Evolutionary conservation across 2,113 vertebrate species (phyloP).

Genomic region (Micromys minutus): DNA sequence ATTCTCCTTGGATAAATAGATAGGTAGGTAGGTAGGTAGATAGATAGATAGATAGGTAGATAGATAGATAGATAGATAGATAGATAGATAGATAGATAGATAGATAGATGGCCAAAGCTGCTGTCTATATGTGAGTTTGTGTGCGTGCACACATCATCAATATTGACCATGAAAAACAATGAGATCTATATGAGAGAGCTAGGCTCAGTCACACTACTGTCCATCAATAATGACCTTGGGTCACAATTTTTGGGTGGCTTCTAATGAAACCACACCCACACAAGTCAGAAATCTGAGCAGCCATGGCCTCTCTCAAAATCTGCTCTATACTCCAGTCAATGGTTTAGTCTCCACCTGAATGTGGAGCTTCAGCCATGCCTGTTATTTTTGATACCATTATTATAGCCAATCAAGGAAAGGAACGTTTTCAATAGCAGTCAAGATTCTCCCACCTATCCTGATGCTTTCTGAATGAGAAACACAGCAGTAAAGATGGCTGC

Average conservation of each 20-base stretch:
- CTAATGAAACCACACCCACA: not conserved
- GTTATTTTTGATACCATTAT: constrained; percentile 26
- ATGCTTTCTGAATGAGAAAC: constrained; percentile 5
- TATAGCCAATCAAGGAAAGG: not conserved
- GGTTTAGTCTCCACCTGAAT: not conserved
- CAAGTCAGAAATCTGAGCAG: not conserved
- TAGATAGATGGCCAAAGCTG: not conserved
- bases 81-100: not conserved
- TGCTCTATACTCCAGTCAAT: not conserved
- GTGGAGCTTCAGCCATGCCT: not conserved
- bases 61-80: not conserved
- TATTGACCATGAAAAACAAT: not conserved
- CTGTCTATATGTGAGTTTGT: not conserved
- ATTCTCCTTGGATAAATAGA: not conserved
- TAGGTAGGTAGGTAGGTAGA: not conserved
- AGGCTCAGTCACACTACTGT: not conserved
- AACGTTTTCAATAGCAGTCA: constrained; percentile 5
- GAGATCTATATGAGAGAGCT: not conserved
- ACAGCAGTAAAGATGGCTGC: not conserved
- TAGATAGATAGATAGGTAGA: too few relatives aligned
- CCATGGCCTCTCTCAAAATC: not conserved
- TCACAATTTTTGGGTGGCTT: not conserved
- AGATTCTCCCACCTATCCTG: constrained; percentile 28
- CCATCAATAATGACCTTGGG: not conserved
- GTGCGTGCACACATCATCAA: not conserved